phyloP scores from a whole-genome alignment of 2,888 invertebrate genomes.

The Xestia ashworthii region DNA sequence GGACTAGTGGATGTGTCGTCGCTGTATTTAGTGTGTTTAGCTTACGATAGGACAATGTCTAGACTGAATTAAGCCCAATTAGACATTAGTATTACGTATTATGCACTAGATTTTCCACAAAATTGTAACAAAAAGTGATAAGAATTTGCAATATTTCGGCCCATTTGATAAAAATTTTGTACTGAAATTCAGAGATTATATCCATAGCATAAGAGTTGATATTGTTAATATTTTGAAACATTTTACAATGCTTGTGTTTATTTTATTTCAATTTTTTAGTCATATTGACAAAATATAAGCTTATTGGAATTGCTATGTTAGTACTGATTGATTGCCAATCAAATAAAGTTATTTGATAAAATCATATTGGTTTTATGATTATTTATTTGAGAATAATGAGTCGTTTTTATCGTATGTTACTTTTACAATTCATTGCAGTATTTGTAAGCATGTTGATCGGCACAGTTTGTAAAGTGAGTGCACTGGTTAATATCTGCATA shows the following conservation, averaged over 20 bases:
- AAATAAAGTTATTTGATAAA: slow-evolving; percentile 58
- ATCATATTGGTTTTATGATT: slow-evolving; percentile 60
- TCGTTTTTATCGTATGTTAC: slow-evolving; percentile 55
- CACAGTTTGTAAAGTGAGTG: slow-evolving; percentile 71
- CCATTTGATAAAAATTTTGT: slow-evolving; percentile 82
- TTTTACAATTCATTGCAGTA: slow-evolving; percentile 67
- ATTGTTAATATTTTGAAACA: slow-evolving; percentile 76
- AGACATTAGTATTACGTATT: slow-evolving; percentile 80
- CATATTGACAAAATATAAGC: slow-evolving; percentile 60
- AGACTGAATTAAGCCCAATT: slow-evolving; percentile 89
- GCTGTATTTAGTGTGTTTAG: slow-evolving; percentile 81
- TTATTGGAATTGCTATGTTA: slow-evolving; percentile 70
- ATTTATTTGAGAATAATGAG: slow-evolving; percentile 51
- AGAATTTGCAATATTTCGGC: slow-evolving; percentile 81
- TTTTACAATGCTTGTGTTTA: slow-evolving; percentile 69
- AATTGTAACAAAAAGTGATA: slow-evolving; percentile 79
- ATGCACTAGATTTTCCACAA: slow-evolving; percentile 85
- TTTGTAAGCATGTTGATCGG: slow-evolving; percentile 60
- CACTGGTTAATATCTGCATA: slow-evolving; percentile 78
- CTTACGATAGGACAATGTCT: slow-evolving; percentile 86
- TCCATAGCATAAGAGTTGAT: slow-evolving; percentile 71
- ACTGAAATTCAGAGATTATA: slow-evolving; percentile 77
- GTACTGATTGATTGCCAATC: slow-evolving; percentile 50
- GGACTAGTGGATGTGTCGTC: slow-evolving; percentile 78
- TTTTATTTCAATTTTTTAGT: slow-evolving; percentile 60